These are phyloP conservation scores for Aplodontia rufa DNA, from an alignment of 2,113 vertebrate species.

Conservation along the genomic window DNA sequence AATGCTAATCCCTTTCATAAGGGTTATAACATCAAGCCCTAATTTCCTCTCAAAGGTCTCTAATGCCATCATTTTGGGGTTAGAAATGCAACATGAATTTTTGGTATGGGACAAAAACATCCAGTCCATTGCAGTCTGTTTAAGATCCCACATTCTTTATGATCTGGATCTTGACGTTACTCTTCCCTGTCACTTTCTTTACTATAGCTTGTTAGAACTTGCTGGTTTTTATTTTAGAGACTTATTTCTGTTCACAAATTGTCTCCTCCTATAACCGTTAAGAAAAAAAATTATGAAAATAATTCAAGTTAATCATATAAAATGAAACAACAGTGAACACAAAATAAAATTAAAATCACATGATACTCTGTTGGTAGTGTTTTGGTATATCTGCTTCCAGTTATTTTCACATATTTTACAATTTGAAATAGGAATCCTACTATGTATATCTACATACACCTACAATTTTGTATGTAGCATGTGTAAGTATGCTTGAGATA, in stretches of 20 bases:
- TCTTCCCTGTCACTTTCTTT: not conserved
- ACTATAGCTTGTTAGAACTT: not conserved
- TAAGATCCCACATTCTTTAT: not conserved
- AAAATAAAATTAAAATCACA: not conserved
- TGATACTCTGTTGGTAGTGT: not conserved
- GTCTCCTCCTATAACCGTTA: not conserved
- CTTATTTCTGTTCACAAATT: not conserved
- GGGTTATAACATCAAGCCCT: too few relatives aligned
- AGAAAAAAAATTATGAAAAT: not conserved
- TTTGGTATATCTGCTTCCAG: not conserved
- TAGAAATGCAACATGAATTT: too few relatives aligned
- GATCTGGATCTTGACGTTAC: not conserved
- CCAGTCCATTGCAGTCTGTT: not conserved
- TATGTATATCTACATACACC: not conserved
- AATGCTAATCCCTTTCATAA: not conserved
- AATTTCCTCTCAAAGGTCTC: not conserved
- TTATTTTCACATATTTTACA: not conserved
- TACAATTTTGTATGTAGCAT: not conserved
- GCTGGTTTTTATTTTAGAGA: not conserved
- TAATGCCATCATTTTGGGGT: not conserved
- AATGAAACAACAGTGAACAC: not conserved
- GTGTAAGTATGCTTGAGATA: not conserved
- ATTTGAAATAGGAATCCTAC: not conserved
- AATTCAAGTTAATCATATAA: not conserved
- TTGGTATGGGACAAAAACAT: not conserved